These are phyloP conservation scores for Hyalella azteca DNA, from an alignment of 2,888 invertebrate genomes.

Conservation along the genomic window DNA sequence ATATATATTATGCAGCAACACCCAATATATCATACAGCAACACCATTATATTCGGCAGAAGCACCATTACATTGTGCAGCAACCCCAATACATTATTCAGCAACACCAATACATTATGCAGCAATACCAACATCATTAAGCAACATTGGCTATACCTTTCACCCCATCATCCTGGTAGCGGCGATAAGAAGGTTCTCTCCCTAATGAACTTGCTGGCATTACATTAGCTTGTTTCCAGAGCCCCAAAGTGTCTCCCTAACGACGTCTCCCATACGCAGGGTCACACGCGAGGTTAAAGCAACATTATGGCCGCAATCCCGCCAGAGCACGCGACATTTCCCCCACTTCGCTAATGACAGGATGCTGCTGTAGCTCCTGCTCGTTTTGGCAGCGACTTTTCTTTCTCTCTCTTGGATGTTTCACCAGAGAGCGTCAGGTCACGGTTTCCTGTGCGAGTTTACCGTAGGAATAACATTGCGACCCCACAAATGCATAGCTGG, in stretches of 20 bases:
- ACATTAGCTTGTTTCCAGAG: no score
- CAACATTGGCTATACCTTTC: no score
- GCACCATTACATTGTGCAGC: no score
- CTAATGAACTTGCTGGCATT: no score
- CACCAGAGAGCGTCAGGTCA: background rate
- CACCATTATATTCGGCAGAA: no score
- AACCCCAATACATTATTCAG: no score
- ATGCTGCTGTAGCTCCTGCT: constrained; percentile 31
- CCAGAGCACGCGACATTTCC: constrained; percentile 33
- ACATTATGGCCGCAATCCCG: constrained; percentile 32
- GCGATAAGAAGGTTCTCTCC: no score
- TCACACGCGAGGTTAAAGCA: constrained; percentile 25
- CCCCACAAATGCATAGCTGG: background rate
- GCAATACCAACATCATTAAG: no score
- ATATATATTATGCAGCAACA: no score
- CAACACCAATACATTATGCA: no score
- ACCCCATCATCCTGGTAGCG: no score
- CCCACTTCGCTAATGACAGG: constrained; percentile 29
- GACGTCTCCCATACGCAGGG: constrained; percentile 15
- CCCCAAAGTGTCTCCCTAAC: constrained; percentile 16
- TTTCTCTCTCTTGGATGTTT: constrained; percentile 20
- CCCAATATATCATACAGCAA: no score
- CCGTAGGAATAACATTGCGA: constrained; percentile 19
- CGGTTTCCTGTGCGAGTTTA: background rate
- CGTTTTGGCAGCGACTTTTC: constrained; percentile 9